Percentiles rank a stretch among this genome's conserved stretches.
phyloP scores from a whole-genome alignment of 2,113 vertebrate species.

The Nasalis larvatus region DNA sequence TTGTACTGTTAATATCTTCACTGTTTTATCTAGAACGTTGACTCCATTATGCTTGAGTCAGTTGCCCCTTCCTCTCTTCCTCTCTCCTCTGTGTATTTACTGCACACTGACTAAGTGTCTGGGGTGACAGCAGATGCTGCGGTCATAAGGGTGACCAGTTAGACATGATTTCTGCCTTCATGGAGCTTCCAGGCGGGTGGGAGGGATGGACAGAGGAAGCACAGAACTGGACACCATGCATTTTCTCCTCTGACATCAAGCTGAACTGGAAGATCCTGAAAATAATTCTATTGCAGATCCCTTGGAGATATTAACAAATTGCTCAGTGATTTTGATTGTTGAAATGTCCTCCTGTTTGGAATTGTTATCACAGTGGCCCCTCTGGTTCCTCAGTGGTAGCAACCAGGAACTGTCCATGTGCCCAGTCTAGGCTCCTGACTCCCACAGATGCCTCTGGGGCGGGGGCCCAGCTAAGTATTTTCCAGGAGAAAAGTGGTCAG shows the following conservation, averaged over 20 bases:
- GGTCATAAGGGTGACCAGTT: neutral
- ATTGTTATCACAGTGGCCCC: neutral
- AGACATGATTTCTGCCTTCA: neutral
- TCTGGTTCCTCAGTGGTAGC: neutral
- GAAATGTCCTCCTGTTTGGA: neutral
- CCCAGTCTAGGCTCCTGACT: neutral
- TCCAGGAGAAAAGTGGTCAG: neutral
- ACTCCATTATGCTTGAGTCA: neutral
- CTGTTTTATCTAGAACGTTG: neutral
- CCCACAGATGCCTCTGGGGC: neutral
- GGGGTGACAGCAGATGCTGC: neutral
- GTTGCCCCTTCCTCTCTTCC: neutral
- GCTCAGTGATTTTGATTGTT: neutral
- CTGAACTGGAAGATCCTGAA: neutral
- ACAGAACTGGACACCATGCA: rapidly evolving
- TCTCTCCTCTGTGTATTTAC: neutral
- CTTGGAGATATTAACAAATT: neutral
- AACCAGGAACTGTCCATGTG: neutral
- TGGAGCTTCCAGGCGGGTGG: neutral
- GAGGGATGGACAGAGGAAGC: neutral
- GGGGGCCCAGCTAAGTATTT: neutral
- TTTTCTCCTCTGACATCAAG: neutral
- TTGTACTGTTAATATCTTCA: neutral
- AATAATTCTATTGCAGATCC: neutral
- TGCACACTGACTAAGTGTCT: neutral